Percentiles rank a stretch among this genome's conserved stretches.
Conservation (phyloP, 2,113 vertebrate genomes). For the Rhinichthys klamathensis region DNA sequence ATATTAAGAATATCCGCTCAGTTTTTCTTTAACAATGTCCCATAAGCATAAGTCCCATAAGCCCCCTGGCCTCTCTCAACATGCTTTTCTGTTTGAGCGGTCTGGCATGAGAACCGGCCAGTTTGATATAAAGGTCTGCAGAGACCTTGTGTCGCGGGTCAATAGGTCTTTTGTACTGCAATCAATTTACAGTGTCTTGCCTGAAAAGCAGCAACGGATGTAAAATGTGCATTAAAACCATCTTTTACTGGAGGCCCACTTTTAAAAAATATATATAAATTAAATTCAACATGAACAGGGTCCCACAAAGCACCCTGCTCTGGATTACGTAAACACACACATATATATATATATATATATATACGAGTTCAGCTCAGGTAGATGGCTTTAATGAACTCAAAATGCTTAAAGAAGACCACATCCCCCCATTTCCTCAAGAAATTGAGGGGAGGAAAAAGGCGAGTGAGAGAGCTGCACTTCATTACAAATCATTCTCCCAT, state of each 20-base stretch:
- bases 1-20: conserved; percentile 29
- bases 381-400: conserved; percentile 50
- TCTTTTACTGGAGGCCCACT: conserved; percentile 11
- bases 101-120: conserved; percentile 20
- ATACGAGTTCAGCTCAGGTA: conserved; percentile 56
- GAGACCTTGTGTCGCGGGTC: conserved; percentile 28
- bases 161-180: conserved; percentile 47
- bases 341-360: conserved; percentile 31
- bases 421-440: conserved; percentile 11
- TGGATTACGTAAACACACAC: conserved; percentile 57
- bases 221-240: conserved; percentile 47
- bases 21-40: conserved; percentile 17
- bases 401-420: conserved; percentile 45
- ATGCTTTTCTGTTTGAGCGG: conserved; percentile 46
- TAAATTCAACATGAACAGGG: conserved; percentile 17
- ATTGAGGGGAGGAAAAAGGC: conserved; percentile 26
- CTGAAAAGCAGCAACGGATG: conserved; percentile 40
- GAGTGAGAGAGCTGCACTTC: conserved; percentile 63
- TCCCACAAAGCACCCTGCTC: conserved; percentile 38
- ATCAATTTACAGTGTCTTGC: conserved; percentile 43
- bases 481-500: conserved; percentile 72
- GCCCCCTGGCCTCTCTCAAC: conserved; percentile 15
- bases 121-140: conserved; percentile 25
- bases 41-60: conserved; percentile 12
- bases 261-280: not conserved